These are phyloP conservation scores for Nerophis ophidion DNA, from an alignment of 2,113 vertebrate species.

Conservation along the genomic window DNA sequence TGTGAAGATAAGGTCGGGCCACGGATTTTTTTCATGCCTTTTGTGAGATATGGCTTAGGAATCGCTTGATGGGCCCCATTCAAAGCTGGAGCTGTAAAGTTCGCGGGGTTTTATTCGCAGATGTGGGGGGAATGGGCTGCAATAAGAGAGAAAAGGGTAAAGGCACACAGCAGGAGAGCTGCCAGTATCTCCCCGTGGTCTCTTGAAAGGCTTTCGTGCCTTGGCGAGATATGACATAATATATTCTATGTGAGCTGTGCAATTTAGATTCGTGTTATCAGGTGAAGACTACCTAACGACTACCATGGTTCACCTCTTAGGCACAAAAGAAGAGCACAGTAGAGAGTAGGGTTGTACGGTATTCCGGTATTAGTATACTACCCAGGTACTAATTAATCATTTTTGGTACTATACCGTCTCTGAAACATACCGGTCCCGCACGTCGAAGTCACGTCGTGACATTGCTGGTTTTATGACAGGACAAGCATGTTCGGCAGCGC, in stretches of 20 bases:
- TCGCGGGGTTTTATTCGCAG: constrained; percentile 38
- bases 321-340: constrained; percentile 3
- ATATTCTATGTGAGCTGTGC: constrained; percentile 24
- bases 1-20: constrained; percentile 7
- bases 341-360: too few species aligned
- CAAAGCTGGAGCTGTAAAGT: constrained; percentile 49
- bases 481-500: too few species aligned
- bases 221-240: constrained; percentile 28
- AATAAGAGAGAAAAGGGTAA: constrained; percentile 23
- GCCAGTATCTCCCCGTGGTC: constrained; percentile 39
- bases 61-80: constrained; percentile 50
- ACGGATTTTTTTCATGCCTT: constrained; percentile 51
- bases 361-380: too few species aligned
- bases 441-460: too few species aligned
- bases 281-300: constrained; percentile 23
- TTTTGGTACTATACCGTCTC: too few species aligned
- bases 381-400: too few species aligned
- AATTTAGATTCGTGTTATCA: constrained; percentile 51
- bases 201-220: constrained; percentile 40
- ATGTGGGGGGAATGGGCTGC: constrained; percentile 15
- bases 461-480: too few species aligned
- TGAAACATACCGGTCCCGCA: too few species aligned
- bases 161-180: constrained; percentile 25
- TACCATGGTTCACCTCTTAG: constrained; percentile 14
- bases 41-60: constrained; percentile 59